phyloP scores from a whole-genome alignment of 1,140 invertebrate species.

The Anoplolepis gracilipes region DNA sequence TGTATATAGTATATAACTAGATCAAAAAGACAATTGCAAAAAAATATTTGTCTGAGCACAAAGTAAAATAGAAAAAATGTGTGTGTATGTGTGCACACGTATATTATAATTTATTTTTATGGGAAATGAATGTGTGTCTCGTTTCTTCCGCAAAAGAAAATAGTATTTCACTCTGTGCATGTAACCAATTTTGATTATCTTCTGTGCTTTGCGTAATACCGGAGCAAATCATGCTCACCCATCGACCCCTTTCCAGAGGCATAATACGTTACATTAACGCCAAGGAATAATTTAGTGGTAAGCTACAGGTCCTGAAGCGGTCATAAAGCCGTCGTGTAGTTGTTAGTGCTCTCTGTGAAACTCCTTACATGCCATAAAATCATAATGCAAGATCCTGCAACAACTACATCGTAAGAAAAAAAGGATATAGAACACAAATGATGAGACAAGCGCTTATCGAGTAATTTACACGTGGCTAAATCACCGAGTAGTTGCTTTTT shows the following conservation, averaged over 20 bases:
- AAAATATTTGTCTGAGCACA: background rate
- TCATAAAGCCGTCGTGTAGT: slow-evolving; percentile 52
- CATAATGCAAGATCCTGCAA: slow-evolving; percentile 45
- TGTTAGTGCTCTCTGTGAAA: slow-evolving; percentile 45
- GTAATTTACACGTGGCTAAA: slow-evolving; percentile 37
- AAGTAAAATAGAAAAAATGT: background rate
- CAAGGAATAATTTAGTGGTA: slow-evolving; percentile 51
- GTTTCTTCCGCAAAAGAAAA: background rate
- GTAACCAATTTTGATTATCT: slow-evolving; percentile 3
- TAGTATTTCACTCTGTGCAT: background rate
- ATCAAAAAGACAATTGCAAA: background rate
- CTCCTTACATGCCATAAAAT: slow-evolving; percentile 55
- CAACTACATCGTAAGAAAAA: background rate
- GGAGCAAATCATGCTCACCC: slow-evolving; percentile 37
- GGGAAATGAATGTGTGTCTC: background rate
- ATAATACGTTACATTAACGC: slow-evolving; percentile 52
- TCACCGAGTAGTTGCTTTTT: background rate
- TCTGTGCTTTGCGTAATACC: slow-evolving; percentile 14
- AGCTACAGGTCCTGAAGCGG: slow-evolving; percentile 52
- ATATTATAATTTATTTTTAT: background rate
- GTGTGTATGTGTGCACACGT: no score
- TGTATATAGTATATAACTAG: background rate
- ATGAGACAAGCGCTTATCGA: slow-evolving; percentile 31
- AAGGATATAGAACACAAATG: slow-evolving; percentile 26
- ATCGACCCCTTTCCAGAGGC: slow-evolving; percentile 32